Conservation (phyloP, 2,888 invertebrate species). For the Psylliodes chrysocephalus region DNA sequence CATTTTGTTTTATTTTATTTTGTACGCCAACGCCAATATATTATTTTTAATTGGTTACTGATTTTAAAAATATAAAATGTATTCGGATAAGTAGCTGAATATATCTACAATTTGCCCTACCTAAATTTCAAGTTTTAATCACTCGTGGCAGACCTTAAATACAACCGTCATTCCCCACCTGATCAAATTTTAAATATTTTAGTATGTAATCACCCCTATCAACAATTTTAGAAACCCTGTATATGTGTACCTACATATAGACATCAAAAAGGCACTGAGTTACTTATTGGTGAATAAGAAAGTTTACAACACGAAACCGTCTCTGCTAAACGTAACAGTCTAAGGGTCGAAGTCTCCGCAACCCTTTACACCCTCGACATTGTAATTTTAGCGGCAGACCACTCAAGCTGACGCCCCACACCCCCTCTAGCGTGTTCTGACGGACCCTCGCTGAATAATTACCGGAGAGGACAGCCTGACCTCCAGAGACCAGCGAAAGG, state of each 20-base stretch:
- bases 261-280: neutral
- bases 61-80: no score
- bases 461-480: constrained; percentile 59
- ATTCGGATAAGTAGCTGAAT: no score
- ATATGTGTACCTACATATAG: neutral
- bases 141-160: no score
- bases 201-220: no score
- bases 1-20: no score
- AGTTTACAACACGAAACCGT: constrained; percentile 40
- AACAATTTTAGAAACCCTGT: neutral
- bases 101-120: no score
- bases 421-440: constrained; percentile 42
- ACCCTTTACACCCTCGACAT: constrained; percentile 54
- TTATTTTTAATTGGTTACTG: no score
- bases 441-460: constrained; percentile 62
- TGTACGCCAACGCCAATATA: no score
- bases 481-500: constrained; percentile 60
- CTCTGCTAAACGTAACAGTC: constrained; percentile 34
- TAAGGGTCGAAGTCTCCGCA: constrained; percentile 49
- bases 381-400: constrained; percentile 52
- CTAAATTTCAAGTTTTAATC: no score
- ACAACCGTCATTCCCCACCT: no score
- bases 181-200: no score
- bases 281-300: constrained; percentile 29
- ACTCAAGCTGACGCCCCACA: constrained; percentile 40